Percentiles rank a stretch among this genome's conserved stretches.
Evolutionary conservation across 2,113 vertebrate genomes (phyloP).

Genomic region (Hiodon tergisus): DNA sequence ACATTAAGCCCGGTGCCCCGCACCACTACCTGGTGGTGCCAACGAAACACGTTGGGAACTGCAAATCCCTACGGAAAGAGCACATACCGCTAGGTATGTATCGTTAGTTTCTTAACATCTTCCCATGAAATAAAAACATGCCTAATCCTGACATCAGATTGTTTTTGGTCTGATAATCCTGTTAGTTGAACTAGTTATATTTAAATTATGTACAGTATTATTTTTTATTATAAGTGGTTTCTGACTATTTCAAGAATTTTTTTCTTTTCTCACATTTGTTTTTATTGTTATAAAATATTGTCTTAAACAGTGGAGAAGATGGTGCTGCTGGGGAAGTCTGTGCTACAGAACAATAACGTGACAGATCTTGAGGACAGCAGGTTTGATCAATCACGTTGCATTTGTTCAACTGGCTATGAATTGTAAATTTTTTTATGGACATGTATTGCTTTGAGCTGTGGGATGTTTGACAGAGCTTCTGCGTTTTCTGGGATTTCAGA

Average conservation of each 20-base stretch:
- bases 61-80: conserved; percentile 74
- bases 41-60: conserved; percentile 81
- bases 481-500: too few species aligned
- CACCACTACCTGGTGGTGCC: conserved; percentile 94
- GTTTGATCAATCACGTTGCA: conserved; percentile 48
- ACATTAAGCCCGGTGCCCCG: conserved; percentile 80
- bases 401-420: background rate
- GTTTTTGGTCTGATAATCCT: too few species aligned
- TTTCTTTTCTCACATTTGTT: too few species aligned
- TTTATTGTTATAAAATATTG: conserved; percentile 26
- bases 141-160: too few species aligned
- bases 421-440: background rate
- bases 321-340: conserved; percentile 76
- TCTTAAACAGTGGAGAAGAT: conserved; percentile 73
- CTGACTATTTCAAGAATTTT: too few species aligned
- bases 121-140: background rate
- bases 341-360: conserved; percentile 77
- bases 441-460: too few species aligned
- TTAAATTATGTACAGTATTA: too few species aligned
- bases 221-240: too few species aligned
- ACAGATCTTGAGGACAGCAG: conserved; percentile 78
- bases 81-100: conserved; percentile 75
- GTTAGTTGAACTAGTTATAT: too few species aligned
- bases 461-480: too few species aligned
- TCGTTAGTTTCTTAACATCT: background rate